Base-by-base conservation (phyloP, 2,888 invertebrate species). In the Ceriagrion tenellum region DNA sequence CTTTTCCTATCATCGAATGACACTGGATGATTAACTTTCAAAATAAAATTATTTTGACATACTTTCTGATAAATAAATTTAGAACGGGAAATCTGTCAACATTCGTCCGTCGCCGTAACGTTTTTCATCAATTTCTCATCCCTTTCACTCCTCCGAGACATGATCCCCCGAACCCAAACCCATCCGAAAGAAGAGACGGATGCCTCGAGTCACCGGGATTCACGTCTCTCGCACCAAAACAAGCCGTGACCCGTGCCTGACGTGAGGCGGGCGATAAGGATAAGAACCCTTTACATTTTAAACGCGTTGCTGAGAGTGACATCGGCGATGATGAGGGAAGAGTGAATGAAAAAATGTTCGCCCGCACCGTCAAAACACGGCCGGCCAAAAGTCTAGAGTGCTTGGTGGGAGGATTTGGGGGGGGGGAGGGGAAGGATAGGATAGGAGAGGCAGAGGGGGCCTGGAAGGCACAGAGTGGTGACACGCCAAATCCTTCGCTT, bases 201-300 rank as follows among this genome's bases (percentile, higher is more conserved):
- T n/a, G n/a, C n/a, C 69, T 23, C 69, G n/a, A 69, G 23, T 20
- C 69, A 6, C 1, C 16, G 13, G 59, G 59, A 59, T 59, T 59
- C 69, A 4, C n/a, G 10, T 69, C 69, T 69, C 69, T n/a, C n/a
- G 10, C 69, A 3, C n/a, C 69, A 4, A 69, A 69, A 69, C 26
- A 69, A 69, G 69, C 69, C 90, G 55, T 26, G 55, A 55, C 90
- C 55, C 40, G 89, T 89, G 89, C n/a, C 55, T 89, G 90, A 23
- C 20, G 90, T 13, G 56, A 6, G n/a, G 30, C 47, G 90, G 0
- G 56, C n/a, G 56, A 90, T 56, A 90, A 56, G 16, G 23, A n/a
- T n/a, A n/a, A n/a, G 18, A 0, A n/a, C 4, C 90, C 30, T n/a
- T 30, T n/a, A 90, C 55, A 30, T 90, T n/a, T 90, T 90, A 56